Evolutionary conservation across 2,888 invertebrate species (phyloP).

Genomic region (Poecilus cupreus): DNA sequence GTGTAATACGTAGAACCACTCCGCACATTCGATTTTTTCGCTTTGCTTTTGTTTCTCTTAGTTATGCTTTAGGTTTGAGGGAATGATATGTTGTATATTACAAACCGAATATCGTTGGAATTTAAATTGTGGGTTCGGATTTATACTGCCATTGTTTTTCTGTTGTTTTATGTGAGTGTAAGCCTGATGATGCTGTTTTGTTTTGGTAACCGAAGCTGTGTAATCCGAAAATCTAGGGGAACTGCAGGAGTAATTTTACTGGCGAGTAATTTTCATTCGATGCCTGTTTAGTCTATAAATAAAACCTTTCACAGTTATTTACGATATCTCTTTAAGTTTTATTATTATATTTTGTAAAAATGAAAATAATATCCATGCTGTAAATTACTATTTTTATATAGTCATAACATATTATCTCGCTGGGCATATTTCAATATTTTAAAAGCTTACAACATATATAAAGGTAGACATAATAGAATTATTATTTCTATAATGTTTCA

Average conservation of each 20-base stretch:
- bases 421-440: slow-evolving; percentile 6
- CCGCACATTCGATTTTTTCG: slow-evolving; percentile 15
- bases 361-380: background rate
- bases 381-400: slow-evolving; percentile 12
- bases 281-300: too few relatives aligned
- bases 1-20: background rate
- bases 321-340: too few relatives aligned
- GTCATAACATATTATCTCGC: background rate
- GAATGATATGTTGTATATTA: slow-evolving; percentile 36
- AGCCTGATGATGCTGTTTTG: slow-evolving; percentile 36
- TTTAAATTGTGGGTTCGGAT: slow-evolving; percentile 30
- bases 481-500: background rate
- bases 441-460: slow-evolving; percentile 15
- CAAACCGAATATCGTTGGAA: slow-evolving; percentile 37
- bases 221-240: slow-evolving; percentile 23
- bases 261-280: too few relatives aligned
- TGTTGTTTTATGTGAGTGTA: slow-evolving; percentile 31
- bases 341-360: too few relatives aligned
- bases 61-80: slow-evolving; percentile 20
- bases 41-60: slow-evolving; percentile 19
- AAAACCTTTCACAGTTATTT: too few relatives aligned
- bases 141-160: slow-evolving; percentile 41
- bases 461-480: slow-evolving; percentile 11
- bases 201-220: background rate
- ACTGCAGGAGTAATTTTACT: too few relatives aligned